Percentiles rank a stretch among this genome's conserved stretches.
Conservation (phyloP, 2,113 vertebrate genomes). For the Halcyon malimbica region DNA sequence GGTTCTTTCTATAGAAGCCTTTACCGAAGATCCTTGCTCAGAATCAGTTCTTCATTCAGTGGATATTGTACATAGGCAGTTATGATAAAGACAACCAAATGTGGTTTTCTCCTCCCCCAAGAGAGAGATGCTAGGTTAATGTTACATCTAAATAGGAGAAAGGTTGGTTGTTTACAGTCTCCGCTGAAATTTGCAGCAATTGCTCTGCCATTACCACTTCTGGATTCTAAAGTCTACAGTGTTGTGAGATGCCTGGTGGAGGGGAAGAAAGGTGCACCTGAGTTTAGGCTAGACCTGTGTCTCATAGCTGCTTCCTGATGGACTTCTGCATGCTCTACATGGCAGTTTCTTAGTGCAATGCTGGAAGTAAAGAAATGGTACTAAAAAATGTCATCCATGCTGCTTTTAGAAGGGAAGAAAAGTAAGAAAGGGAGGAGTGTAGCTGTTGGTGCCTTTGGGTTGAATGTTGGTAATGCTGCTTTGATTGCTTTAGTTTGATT, state of each 20-base stretch:
- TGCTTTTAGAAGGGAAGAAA: not conserved
- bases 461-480: not conserved
- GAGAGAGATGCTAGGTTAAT: not conserved
- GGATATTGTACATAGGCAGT: not conserved
- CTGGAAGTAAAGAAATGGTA: not conserved
- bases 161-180: not conserved
- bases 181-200: not conserved
- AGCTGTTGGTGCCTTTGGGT: not conserved
- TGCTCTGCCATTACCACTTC: not conserved
- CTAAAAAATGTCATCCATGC: not conserved
- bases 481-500: not conserved
- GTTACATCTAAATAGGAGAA: not conserved
- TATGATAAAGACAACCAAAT: not conserved
- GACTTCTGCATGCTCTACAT: not conserved
- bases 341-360: not conserved
- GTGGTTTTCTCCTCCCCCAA: not conserved
- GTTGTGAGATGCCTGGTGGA: not conserved
- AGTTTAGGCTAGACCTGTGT: not conserved
- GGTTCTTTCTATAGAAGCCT: not conserved
- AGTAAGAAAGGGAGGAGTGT: not conserved
- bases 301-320: fast-evolving
- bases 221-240: not conserved
- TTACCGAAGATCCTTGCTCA: not conserved
- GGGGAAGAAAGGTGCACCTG: not conserved
- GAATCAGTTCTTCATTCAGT: not conserved